Evolutionary conservation across 2,888 invertebrate genomes (phyloP).

Genomic region (Alcis repandata): DNA sequence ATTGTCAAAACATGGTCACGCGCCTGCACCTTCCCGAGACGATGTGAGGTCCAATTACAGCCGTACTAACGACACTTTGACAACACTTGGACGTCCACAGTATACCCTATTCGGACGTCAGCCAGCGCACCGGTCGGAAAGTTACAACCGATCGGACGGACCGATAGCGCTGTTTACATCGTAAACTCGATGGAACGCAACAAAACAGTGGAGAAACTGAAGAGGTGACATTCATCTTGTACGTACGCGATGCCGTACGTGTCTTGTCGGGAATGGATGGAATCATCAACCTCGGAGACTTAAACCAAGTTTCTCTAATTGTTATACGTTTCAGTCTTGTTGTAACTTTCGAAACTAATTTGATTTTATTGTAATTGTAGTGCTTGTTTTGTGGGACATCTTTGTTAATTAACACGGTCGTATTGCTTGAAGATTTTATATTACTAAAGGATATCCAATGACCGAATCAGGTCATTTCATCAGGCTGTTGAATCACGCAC

Average conservation of each 20-base stretch:
- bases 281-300: background rate
- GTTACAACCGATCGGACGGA: constrained; percentile 32
- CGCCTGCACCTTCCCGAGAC: constrained; percentile 41
- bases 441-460: background rate
- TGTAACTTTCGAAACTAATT: background rate
- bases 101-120: constrained; percentile 38
- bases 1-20: constrained; percentile 55
- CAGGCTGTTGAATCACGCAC: constrained; percentile 1
- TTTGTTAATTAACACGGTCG: background rate
- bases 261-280: background rate
- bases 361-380: background rate
- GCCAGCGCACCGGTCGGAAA: constrained; percentile 36
- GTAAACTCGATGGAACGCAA: constrained; percentile 30
- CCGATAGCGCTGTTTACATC: constrained; percentile 37
- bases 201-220: constrained; percentile 24
- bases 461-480: background rate
- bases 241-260: constrained; percentile 5
- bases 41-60: constrained; percentile 57
- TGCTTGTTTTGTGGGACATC: background rate
- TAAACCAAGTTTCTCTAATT: background rate
- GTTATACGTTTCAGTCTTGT: background rate
- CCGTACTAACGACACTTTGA: constrained; percentile 45
- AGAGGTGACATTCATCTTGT: constrained; percentile 4
- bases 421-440: too few species aligned
- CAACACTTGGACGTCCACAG: constrained; percentile 40